Percentiles rank a stretch among this genome's conserved stretches.
phyloP scores from a whole-genome alignment of 2,797 vertebrate species.

The Leuciscus waleckii region DNA sequence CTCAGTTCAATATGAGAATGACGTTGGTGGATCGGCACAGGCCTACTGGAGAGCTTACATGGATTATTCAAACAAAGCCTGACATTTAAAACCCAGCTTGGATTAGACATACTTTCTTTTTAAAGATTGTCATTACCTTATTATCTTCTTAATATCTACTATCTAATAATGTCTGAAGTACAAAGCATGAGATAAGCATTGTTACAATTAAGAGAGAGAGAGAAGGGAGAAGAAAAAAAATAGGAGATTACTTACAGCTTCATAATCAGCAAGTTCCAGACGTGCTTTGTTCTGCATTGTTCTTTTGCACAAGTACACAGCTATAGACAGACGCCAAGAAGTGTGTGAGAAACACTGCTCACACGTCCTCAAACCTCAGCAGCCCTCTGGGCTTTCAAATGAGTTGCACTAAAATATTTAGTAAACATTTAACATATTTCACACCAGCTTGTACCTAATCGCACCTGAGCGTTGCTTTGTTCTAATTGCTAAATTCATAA shows the following conservation, averaged over 20 bases:
- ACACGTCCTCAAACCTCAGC: constrained; percentile 28
- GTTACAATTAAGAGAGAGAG: constrained; percentile 28
- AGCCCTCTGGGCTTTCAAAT: constrained; percentile 26
- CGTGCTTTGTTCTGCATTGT: constrained; percentile 99
- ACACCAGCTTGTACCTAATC: not conserved
- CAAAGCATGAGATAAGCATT: constrained; percentile 30
- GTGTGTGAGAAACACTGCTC: constrained; percentile 41
- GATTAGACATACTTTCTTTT: constrained; percentile 25
- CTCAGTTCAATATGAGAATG: constrained; percentile 14
- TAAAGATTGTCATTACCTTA: constrained; percentile 33
- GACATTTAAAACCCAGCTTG: constrained; percentile 35
- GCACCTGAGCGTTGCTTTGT: not conserved
- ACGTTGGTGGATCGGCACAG: not conserved
- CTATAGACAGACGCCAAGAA: constrained; percentile 73
- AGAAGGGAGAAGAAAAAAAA: not conserved
- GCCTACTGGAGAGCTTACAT: not conserved
- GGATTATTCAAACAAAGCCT: constrained; percentile 41
- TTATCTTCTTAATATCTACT: constrained; percentile 25
- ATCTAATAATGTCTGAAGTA: constrained; percentile 38
- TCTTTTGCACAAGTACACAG: constrained; percentile 99
- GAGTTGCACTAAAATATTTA: constrained; percentile 6
- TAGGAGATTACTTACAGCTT: constrained; percentile 87
- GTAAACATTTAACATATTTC: constrained; percentile 13
- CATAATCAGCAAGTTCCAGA: constrained; percentile 96
- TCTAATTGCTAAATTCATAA: constrained; percentile 5